Conservation (phyloP, 2,113 vertebrate genomes). For the Ptilorrhoa leucosticta region DNA sequence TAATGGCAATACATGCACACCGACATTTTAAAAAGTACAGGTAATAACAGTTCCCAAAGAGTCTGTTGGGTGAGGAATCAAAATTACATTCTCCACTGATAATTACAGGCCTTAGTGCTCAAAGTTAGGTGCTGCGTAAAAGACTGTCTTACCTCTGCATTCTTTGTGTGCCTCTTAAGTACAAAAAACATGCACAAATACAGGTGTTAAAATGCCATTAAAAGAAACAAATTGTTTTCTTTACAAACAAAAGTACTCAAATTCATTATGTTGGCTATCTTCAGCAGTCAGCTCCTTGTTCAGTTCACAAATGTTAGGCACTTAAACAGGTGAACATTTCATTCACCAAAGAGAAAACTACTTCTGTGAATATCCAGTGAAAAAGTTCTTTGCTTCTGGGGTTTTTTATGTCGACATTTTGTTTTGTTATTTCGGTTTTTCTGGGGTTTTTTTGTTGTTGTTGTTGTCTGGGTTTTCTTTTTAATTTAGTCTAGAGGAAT, state of each 20-base stretch:
- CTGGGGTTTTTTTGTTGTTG: fast-evolving
- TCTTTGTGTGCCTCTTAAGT: not conserved
- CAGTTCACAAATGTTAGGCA: not conserved
- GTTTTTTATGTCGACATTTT: not conserved
- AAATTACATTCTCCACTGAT: not conserved
- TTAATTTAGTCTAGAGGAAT: not conserved
- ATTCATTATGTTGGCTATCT: not conserved
- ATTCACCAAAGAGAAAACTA: not conserved
- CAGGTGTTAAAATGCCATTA: not conserved
- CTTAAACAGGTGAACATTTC: not conserved
- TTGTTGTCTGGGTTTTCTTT: not conserved
- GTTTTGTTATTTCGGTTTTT: not conserved
- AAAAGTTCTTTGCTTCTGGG: not conserved
- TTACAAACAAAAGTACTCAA: not conserved
- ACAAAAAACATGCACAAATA: not conserved
- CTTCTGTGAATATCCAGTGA: not conserved
- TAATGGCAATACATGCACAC: not conserved
- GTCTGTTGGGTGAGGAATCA: not conserved
- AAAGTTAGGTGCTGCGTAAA: not conserved
- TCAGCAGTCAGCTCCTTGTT: not conserved
- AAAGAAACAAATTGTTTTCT: not conserved
- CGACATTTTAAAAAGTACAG: not conserved
- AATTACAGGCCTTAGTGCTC: not conserved
- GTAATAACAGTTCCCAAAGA: not conserved
- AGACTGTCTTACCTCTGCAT: not conserved